Conservation (phyloP, 2,888 invertebrate species). For the Xylota segnis region DNA sequence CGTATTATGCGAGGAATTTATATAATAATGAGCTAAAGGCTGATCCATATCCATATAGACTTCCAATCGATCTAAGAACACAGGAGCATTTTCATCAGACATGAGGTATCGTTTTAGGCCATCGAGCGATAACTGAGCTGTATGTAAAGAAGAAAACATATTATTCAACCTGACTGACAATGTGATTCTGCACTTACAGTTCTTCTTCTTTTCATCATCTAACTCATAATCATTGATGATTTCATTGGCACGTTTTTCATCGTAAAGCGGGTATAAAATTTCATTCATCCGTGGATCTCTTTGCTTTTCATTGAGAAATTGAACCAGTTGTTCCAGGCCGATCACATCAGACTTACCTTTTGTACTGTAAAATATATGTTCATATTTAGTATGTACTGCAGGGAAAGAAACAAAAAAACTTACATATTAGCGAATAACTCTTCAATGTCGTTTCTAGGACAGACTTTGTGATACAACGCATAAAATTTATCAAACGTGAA, state of each 20-base stretch:
- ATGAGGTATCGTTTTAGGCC: slow-evolving; percentile 99
- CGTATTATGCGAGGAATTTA: slow-evolving; percentile 99
- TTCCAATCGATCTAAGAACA: slow-evolving; percentile 98
- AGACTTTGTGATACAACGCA: slow-evolving; percentile 98
- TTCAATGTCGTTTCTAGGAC: slow-evolving; percentile 99
- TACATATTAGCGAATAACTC: slow-evolving; percentile 98
- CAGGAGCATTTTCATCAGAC: slow-evolving; percentile 99
- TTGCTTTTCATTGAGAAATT: slow-evolving; percentile 98
- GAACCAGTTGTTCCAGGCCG: slow-evolving; percentile 93
- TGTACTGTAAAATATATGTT: slow-evolving; percentile 87
- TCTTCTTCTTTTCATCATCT: slow-evolving; percentile 87
- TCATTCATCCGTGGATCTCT: slow-evolving; percentile 99
- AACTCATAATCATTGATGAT: slow-evolving; percentile 97
- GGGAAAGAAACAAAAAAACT: slow-evolving; percentile 83
- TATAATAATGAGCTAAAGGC: slow-evolving; percentile 98
- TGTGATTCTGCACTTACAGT: slow-evolving; percentile 74
- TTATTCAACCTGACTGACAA: not conserved
- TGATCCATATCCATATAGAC: slow-evolving; percentile 99
- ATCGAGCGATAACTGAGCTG: slow-evolving; percentile 95
- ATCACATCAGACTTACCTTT: slow-evolving; percentile 96
- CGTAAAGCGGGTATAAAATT: slow-evolving; percentile 98
- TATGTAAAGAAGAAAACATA: slow-evolving; percentile 83
- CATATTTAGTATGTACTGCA: not conserved
- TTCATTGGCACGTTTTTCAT: slow-evolving; percentile 95
- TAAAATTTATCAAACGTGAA: slow-evolving; percentile 99